Base-by-base conservation (phyloP, 2,113 vertebrate genomes). In the Sclerurus mexicanus region DNA sequence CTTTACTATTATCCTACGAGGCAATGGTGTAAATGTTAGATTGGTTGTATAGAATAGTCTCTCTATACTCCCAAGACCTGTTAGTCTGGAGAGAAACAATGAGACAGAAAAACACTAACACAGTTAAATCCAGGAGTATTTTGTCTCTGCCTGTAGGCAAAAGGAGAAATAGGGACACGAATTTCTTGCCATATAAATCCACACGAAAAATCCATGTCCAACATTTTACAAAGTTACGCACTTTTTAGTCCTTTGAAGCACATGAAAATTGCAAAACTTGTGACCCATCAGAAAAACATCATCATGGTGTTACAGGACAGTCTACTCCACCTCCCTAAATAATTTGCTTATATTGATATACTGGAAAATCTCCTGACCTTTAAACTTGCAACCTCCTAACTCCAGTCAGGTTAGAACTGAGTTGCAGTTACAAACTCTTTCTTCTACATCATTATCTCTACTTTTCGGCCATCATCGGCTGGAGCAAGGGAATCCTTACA, bases 161-260 rank as follows among this genome's bases (percentile, higher is more conserved):
- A 81, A 52, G 19, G 18, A 87, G 27, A 28, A 92, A 60, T 7
- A 85, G 15, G 22, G 12, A 7, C 56, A 60, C 18, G 62, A 27
- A 66, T 46, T 81, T 50, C 23, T 60, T 17, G 28, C 59, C 5
- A 14, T 30, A 13, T 12, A 66, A 73, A 58, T 20, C 16, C 21
- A 55, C 22, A 62, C 6, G 22, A 52, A 58, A 55, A 22, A 14
- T 4, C 31, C 60, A 62, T 7, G 7, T 27, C 12, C 28, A 59
- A 9, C 2, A 0, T 47, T 63, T 83, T 52, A 42, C 4, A 35
- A 80, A 58, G 13, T 64, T 46, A 52, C 0, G 1, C 13, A 42
- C 21, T 56, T 69, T 16, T 50, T 58, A 76, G 63, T 52, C 44
- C 35, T 73, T 73, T 72, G 33, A 76, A 59, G 31, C 15, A 63